Evolutionary conservation across 2,113 vertebrate species (phyloP).

Genomic region (Tachysurus vachellii): DNA sequence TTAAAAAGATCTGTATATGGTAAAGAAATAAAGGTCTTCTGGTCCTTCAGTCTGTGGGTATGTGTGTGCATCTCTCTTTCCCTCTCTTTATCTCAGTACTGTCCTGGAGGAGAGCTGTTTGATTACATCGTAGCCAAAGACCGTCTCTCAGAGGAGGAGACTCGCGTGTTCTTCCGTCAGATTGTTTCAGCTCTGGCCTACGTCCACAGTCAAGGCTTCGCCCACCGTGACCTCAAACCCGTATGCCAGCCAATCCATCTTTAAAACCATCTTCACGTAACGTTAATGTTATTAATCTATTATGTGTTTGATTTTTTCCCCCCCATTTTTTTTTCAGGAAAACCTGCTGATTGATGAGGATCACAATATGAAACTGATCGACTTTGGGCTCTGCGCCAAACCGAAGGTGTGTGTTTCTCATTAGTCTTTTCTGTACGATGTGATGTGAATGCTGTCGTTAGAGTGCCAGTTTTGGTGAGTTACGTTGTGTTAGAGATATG

Average conservation of each 20-base stretch:
- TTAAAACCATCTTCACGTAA: background rate
- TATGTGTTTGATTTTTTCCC: background rate
- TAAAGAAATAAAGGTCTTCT: background rate
- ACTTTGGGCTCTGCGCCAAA: constrained; percentile 95
- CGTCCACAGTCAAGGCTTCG: constrained; percentile 90
- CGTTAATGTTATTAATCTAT: background rate
- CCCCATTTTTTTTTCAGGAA: constrained; percentile 74
- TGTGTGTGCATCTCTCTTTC: background rate
- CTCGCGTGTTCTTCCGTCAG: constrained; percentile 89
- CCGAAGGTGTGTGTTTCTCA: constrained; percentile 77
- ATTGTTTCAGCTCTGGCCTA: constrained; percentile 92
- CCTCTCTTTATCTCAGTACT: constrained; percentile 76
- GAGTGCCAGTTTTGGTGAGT: no score
- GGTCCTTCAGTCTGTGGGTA: background rate
- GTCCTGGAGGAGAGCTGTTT: constrained; percentile 93
- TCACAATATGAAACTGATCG: constrained; percentile 93
- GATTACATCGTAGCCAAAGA: constrained; percentile 95
- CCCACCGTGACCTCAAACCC: constrained; percentile 94
- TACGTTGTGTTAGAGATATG: no score
- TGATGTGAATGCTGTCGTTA: background rate
- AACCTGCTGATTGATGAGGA: constrained; percentile 90
- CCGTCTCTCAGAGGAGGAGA: constrained; percentile 87
- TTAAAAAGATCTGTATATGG: background rate
- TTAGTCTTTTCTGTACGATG: background rate
- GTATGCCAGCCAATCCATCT: constrained; percentile 60